These are phyloP conservation scores for Montipora capricornis DNA, from an alignment of 64 coral and sea anemone species.

Conservation along the genomic window DNA sequence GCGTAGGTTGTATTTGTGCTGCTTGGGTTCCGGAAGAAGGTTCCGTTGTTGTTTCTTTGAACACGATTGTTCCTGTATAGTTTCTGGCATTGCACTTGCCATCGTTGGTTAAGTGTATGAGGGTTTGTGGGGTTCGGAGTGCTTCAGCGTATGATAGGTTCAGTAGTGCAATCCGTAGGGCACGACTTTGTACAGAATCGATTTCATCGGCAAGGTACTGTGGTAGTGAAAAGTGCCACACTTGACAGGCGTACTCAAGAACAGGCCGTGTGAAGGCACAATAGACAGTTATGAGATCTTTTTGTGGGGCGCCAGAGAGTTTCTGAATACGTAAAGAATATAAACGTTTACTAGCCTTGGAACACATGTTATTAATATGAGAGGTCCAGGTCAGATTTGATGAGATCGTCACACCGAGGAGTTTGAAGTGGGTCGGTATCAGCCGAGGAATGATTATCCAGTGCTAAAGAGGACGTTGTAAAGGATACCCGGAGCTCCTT, in stretches of 20 bases:
- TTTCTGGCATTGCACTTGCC: conserved; percentile 34
- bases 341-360: conserved; percentile 70
- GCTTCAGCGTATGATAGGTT: conserved; percentile 45
- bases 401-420: conserved; percentile 63
- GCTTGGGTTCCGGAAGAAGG: conserved; percentile 21
- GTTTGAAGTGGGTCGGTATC: conserved; percentile 49
- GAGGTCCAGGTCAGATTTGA: conserved; percentile 67
- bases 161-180: not conserved
- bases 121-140: conserved; percentile 35
- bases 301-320: conserved; percentile 21
- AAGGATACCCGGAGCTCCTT: conserved; percentile 70
- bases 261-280: conserved; percentile 38
- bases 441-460: conserved; percentile 50
- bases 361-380: conserved; percentile 53
- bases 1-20: conserved; percentile 11
- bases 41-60: conserved; percentile 29
- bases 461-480: conserved; percentile 10
- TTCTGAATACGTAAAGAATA: conserved; percentile 49
- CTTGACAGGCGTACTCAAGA: conserved; percentile 50
- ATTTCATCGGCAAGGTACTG: conserved; percentile 52
- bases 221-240: conserved; percentile 48
- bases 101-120: conserved; percentile 4
- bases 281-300: conserved; percentile 51
- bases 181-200: conserved; percentile 34
- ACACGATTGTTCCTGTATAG: conserved; percentile 50